Evolutionary conservation across 2,888 invertebrate genomes (phyloP).

Genomic region (Heteropelma amictum): DNA sequence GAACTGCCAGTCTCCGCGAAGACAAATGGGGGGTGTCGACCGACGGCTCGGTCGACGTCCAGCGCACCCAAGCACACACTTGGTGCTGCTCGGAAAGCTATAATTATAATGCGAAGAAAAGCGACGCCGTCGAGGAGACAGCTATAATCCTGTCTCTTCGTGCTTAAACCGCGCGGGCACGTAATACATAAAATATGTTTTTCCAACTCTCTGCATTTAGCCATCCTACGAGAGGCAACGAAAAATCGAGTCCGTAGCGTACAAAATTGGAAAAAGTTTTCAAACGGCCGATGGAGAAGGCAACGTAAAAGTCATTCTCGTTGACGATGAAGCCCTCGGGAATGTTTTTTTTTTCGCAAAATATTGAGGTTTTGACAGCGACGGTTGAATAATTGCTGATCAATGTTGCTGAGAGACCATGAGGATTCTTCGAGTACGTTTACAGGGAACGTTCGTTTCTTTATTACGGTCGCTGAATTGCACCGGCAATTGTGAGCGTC

Average conservation of each 20-base stretch:
- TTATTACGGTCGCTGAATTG: conserved; percentile 16
- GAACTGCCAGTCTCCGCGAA: conserved; percentile 67
- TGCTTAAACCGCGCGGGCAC: not conserved
- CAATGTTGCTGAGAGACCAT: too few species aligned
- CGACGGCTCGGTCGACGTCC: conserved; percentile 74
- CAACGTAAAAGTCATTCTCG: not conserved
- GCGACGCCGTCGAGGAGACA: conserved; percentile 49
- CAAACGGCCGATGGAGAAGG: not conserved
- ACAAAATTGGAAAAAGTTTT: not conserved
- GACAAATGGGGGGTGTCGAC: conserved; percentile 79
- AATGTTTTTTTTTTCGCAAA: too few species aligned
- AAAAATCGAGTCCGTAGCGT: not conserved
- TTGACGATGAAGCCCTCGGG: not conserved
- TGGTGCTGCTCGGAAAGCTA: conserved; percentile 79
- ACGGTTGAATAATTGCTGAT: not conserved
- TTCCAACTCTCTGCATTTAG: conserved; percentile 19
- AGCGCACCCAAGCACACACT: too few species aligned
- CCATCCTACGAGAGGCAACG: not conserved
- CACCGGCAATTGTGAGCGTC: not conserved
- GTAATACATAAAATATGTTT: conserved; percentile 1
- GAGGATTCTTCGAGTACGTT: too few species aligned
- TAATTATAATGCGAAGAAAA: conserved; percentile 79
- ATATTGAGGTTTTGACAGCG: conserved; percentile 1
- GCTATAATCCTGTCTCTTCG: conserved; percentile 28
- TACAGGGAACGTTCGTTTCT: too few species aligned